Evolutionary conservation across 2,113 vertebrate genomes (phyloP).

Genomic region (Promerops cafer): DNA sequence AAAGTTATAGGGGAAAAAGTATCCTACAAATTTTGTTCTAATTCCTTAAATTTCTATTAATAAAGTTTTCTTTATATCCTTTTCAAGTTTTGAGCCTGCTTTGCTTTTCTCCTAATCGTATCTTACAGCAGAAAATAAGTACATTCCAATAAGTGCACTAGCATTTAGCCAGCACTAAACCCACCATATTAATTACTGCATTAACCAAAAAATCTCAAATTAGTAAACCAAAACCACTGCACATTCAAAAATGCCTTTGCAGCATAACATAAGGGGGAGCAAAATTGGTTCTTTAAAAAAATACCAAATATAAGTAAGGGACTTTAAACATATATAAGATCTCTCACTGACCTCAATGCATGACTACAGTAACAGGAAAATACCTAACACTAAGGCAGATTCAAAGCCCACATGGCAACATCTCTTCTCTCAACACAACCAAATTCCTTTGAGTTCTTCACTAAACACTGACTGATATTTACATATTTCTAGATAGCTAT

Average conservation of each 20-base stretch:
- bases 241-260: neutral
- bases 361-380: neutral
- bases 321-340: rapidly evolving
- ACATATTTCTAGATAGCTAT: neutral
- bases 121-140: neutral
- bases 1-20: neutral
- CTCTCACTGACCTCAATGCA: neutral
- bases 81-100: neutral
- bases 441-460: neutral
- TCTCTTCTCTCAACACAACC: neutral
- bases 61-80: neutral
- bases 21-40: neutral
- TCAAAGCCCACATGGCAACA: neutral
- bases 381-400: neutral
- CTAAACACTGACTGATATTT: neutral
- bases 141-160: neutral
- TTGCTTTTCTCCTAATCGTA: neutral
- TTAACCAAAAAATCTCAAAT: neutral
- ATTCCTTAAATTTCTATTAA: neutral
- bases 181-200: neutral
- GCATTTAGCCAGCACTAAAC: neutral
- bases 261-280: neutral
- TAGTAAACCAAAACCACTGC: neutral
- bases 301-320: neutral
- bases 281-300: neutral